Evolutionary conservation across 2,113 vertebrate genomes (phyloP).

Genomic region (Chaetodon trifascialis): DNA sequence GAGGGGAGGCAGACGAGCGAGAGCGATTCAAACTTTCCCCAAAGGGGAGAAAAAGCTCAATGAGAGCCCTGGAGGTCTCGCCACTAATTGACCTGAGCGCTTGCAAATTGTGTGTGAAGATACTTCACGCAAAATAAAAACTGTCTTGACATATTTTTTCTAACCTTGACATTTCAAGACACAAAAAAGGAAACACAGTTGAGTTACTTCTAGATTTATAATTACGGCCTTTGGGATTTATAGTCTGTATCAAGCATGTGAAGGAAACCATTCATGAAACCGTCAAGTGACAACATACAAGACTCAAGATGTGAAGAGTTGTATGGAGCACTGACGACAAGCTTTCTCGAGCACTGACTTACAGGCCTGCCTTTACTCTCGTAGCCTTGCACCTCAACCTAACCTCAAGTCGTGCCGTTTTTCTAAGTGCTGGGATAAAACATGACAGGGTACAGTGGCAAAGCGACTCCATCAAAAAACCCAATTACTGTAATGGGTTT

Average conservation of each 20-base stretch:
- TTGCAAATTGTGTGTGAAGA: slow-evolving; percentile 44
- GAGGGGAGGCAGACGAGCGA: slow-evolving; percentile 39
- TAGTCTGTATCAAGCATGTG: background rate
- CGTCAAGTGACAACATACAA: background rate
- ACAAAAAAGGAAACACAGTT: background rate
- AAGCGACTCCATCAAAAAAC: slow-evolving; percentile 53
- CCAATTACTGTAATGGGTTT: slow-evolving; percentile 58
- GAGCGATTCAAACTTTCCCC: slow-evolving; percentile 46
- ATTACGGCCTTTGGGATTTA: background rate
- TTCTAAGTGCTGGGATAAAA: slow-evolving; percentile 53
- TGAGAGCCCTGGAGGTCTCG: slow-evolving; percentile 41
- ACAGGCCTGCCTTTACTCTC: background rate
- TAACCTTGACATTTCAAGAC: background rate
- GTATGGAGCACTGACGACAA: background rate
- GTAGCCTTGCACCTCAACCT: slow-evolving; percentile 32
- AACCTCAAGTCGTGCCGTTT: slow-evolving; percentile 4
- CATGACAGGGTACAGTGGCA: slow-evolving; percentile 17
- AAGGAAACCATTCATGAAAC: background rate
- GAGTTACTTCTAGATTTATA: background rate
- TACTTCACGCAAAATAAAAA: slow-evolving; percentile 39
- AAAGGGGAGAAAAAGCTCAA: slow-evolving; percentile 42
- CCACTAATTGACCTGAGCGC: slow-evolving; percentile 57
- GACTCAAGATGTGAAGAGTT: slow-evolving; percentile 3
- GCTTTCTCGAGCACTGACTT: background rate
- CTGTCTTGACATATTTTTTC: slow-evolving; percentile 34